Percentiles rank a stretch among this genome's conserved stretches.
Evolutionary conservation across 2,888 invertebrate genomes (phyloP).

Genomic region (Cheiracanthium punctorium): DNA sequence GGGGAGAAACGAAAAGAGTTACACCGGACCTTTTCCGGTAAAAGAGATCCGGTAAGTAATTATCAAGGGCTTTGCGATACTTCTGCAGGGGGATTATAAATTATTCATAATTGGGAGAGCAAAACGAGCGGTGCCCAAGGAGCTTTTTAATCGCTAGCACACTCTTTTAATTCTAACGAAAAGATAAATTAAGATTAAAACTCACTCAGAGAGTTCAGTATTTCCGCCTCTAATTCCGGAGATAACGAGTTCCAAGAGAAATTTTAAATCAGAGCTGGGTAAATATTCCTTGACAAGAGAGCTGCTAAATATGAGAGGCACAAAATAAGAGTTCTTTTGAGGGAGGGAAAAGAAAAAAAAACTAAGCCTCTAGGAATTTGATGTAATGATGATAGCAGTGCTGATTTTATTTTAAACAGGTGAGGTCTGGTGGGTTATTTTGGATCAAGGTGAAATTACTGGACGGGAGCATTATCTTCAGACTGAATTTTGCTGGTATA

Average conservation of each 20-base stretch:
- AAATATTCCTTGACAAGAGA: no score
- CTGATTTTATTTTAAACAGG: no score
- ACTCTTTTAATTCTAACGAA: slow-evolving; percentile 53
- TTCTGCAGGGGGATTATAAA: slow-evolving; percentile 44
- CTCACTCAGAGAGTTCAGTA: slow-evolving; percentile 27
- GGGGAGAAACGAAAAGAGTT: slow-evolving; percentile 1
- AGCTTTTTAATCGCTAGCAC: slow-evolving; percentile 47
- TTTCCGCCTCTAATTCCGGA: slow-evolving; percentile 35
- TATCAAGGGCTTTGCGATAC: slow-evolving; percentile 33
- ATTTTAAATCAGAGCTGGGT: background rate
- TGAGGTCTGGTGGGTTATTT: no score
- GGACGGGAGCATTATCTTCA: no score
- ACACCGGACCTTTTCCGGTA: background rate
- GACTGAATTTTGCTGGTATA: no score
- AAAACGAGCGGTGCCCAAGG: background rate
- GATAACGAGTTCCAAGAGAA: slow-evolving; percentile 39
- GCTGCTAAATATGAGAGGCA: no score
- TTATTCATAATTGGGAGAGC: slow-evolving; percentile 39
- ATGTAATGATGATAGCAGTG: no score
- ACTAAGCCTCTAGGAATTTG: no score
- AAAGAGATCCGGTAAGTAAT: slow-evolving; percentile 22
- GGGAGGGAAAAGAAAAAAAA: no score
- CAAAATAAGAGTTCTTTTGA: no score
- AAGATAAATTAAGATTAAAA: slow-evolving; percentile 52
- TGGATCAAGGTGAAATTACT: no score